Evolutionary conservation across 2,888 invertebrate genomes (phyloP).

Genomic region (Philaethria dido): DNA sequence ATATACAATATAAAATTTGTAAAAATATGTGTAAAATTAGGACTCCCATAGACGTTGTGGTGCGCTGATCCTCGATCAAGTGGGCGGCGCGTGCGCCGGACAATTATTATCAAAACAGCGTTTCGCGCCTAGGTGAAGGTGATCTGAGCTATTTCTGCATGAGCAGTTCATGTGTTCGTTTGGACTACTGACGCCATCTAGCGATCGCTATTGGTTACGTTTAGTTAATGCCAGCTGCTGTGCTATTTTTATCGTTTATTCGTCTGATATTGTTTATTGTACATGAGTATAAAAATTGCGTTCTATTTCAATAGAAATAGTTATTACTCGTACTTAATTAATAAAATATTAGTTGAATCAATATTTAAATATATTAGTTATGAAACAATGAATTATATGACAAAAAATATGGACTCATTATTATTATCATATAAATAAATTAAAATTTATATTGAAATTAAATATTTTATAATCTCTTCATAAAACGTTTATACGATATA

Average conservation of each 20-base stretch:
- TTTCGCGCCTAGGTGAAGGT: constrained; percentile 80
- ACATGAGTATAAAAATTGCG: constrained; percentile 42
- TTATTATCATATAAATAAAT: neutral
- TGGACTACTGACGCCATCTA: constrained; percentile 73
- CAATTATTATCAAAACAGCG: constrained; percentile 58
- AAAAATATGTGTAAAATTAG: constrained; percentile 17
- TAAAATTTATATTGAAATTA: neutral
- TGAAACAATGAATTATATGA: neutral
- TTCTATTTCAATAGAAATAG: constrained; percentile 29
- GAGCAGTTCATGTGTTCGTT: constrained; percentile 54
- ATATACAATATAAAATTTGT: neutral
- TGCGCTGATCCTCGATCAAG: constrained; percentile 27
- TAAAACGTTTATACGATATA: constrained; percentile 47
- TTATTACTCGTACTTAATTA: neutral
- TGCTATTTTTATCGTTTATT: constrained; percentile 70
- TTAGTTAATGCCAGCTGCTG: constrained; percentile 68
- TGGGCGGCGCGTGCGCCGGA: constrained; percentile 49
- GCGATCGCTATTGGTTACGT: constrained; percentile 58
- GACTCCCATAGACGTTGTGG: constrained; percentile 26
- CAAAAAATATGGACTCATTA: neutral
- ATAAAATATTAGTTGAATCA: neutral
- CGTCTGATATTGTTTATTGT: constrained; percentile 55
- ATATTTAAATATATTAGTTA: neutral
- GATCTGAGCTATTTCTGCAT: constrained; percentile 78
- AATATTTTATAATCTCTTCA: neutral